phyloP scores from a whole-genome alignment of 2,797 vertebrate genomes.

The Hoplostethus mediterraneus region DNA sequence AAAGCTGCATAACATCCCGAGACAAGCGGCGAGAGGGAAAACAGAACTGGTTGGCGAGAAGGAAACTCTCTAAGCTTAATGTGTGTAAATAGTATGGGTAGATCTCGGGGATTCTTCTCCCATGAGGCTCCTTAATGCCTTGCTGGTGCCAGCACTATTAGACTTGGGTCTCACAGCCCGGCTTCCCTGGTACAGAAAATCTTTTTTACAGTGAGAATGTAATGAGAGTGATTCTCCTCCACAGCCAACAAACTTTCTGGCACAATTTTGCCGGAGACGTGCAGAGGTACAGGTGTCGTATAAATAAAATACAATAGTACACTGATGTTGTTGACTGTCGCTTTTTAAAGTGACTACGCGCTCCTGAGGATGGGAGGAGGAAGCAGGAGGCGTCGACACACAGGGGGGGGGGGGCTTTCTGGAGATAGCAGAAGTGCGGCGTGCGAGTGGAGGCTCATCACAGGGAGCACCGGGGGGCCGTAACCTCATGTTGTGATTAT shows the following conservation, averaged over 20 bases:
- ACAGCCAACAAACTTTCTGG: conserved; percentile 9
- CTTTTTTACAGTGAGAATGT: conserved; percentile 34
- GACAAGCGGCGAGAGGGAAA: conserved; percentile 52
- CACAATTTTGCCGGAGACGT: neutral
- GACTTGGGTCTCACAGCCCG: conserved; percentile 34
- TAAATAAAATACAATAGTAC: neutral
- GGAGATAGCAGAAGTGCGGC: too few species aligned
- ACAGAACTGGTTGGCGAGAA: neutral
- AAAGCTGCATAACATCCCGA: conserved; percentile 49
- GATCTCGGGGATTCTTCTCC: conserved; percentile 55
- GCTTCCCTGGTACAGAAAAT: conserved; percentile 17
- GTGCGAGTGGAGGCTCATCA: neutral
- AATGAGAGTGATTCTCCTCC: conserved; percentile 20
- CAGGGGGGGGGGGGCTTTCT: neutral
- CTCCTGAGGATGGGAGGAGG: neutral
- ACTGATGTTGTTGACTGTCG: conserved; percentile 3
- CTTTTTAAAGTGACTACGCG: neutral
- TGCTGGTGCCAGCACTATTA: conserved; percentile 34
- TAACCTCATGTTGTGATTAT: conserved; percentile 10
- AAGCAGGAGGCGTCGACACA: neutral
- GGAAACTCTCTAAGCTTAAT: conserved; percentile 45
- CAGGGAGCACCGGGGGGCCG: neutral
- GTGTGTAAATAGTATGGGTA: conserved; percentile 53
- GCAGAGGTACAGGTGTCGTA: too few species aligned
- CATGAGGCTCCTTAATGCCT: conserved; percentile 44